Evolutionary conservation across 1,140 invertebrate genomes (phyloP).

Genomic region (Harpegnathos saltator): DNA sequence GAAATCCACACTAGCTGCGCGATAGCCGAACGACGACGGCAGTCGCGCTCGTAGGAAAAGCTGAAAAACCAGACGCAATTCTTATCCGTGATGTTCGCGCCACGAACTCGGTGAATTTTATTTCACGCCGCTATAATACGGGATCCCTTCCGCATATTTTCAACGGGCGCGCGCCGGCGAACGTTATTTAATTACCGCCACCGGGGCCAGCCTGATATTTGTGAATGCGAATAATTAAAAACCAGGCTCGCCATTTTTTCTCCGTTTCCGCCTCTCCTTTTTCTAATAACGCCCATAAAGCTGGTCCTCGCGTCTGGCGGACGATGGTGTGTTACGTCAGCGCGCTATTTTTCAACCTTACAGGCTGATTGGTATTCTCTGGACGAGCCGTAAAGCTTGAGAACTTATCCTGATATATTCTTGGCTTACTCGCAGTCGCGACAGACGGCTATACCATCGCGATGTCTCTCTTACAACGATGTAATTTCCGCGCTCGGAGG

Average conservation of each 20-base stretch:
- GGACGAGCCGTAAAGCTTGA: neutral
- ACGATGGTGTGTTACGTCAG: neutral
- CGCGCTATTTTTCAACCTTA: slow-evolving; percentile 18
- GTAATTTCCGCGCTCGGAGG: slow-evolving; percentile 30
- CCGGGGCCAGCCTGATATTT: slow-evolving; percentile 31
- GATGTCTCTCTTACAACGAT: neutral
- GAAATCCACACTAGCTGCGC: slow-evolving; percentile 19
- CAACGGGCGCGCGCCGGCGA: neutral
- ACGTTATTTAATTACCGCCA: slow-evolving; percentile 41
- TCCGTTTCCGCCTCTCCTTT: too few species aligned
- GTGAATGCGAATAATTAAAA: slow-evolving; percentile 44
- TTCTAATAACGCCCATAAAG: slow-evolving; percentile 35
- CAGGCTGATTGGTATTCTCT: neutral
- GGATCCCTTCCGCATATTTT: slow-evolving; percentile 28
- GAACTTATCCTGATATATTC: slow-evolving; percentile 40
- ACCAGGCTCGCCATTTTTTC: slow-evolving; percentile 12
- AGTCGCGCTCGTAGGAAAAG: slow-evolving; percentile 11
- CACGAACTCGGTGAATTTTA: slow-evolving; percentile 12
- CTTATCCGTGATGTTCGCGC: slow-evolving; percentile 29
- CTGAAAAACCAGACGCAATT: slow-evolving; percentile 43
- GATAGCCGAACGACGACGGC: neutral
- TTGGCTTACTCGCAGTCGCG: neutral
- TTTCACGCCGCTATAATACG: slow-evolving; percentile 16
- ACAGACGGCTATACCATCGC: neutral
- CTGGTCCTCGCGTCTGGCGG: neutral